phyloP scores from a whole-genome alignment of 2,113 vertebrate species.

The Ginglymostoma cirratum region DNA sequence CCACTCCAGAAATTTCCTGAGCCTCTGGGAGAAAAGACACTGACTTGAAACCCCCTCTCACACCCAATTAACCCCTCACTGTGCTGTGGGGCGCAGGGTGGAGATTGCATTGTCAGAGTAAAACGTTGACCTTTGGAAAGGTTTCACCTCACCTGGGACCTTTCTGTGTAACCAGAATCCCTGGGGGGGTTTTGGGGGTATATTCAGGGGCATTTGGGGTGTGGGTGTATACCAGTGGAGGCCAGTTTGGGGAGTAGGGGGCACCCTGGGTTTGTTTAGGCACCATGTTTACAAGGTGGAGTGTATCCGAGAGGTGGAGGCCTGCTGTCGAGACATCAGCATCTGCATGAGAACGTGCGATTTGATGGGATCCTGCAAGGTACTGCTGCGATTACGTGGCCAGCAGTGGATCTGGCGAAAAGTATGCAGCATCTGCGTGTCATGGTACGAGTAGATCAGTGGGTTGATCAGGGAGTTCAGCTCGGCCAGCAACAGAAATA shows the following conservation, averaged over 20 bases:
- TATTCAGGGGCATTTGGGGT: too few relatives aligned
- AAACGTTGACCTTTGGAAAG: background rate
- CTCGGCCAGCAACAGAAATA: constrained; percentile 79
- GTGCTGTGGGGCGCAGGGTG: too few relatives aligned
- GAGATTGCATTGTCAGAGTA: background rate
- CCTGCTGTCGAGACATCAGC: constrained; percentile 49
- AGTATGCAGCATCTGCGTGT: constrained; percentile 76
- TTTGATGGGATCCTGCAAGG: constrained; percentile 37
- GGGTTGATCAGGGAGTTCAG: constrained; percentile 86
- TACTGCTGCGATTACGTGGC: constrained; percentile 45
- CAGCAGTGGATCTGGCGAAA: constrained; percentile 77
- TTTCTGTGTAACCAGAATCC: background rate
- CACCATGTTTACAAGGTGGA: constrained; percentile 51
- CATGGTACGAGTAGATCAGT: constrained; percentile 76
- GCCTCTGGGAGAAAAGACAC: background rate
- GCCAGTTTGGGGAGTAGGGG: background rate
- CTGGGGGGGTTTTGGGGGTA: too few relatives aligned
- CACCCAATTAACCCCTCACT: background rate
- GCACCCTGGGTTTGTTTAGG: background rate
- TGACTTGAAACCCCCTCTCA: too few relatives aligned
- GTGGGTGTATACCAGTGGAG: background rate
- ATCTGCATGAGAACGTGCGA: constrained; percentile 49
- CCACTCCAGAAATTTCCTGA: background rate
- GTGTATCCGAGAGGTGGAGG: constrained; percentile 45
- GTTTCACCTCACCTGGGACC: background rate